These are phyloP conservation scores for Trachops cirrhosus DNA, from an alignment of 2,797 vertebrate genomes.

Conservation along the genomic window DNA sequence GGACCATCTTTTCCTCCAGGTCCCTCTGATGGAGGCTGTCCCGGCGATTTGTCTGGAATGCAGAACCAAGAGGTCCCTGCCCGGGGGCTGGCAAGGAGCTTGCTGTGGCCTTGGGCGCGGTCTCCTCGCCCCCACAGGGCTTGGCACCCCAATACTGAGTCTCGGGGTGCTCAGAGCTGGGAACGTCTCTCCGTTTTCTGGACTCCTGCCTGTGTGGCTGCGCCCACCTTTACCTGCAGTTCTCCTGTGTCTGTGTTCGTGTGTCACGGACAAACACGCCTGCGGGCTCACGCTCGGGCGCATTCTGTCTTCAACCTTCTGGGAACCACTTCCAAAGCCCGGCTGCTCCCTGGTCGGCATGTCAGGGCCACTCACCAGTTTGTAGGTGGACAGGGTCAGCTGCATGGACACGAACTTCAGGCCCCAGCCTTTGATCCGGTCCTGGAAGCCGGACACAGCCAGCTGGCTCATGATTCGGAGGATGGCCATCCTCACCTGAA, in stretches of 20 bases:
- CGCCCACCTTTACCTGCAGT: neutral
- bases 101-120: accelerated
- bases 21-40: constrained; percentile 61
- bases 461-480: constrained; percentile 69
- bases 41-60: constrained; percentile 55
- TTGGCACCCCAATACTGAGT: neutral
- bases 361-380: constrained; percentile 60
- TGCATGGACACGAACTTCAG: constrained; percentile 71
- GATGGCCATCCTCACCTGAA: constrained; percentile 68
- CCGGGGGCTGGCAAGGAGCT: neutral
- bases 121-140: neutral
- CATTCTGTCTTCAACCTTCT: neutral
- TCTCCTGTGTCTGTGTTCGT: accelerated
- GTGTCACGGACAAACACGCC: accelerated
- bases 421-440: constrained; percentile 73
- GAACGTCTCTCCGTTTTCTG: neutral
- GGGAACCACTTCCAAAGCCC: neutral
- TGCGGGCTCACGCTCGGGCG: accelerated
- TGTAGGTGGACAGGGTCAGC: constrained; percentile 73
- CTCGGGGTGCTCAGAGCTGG: neutral
- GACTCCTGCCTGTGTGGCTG: no score
- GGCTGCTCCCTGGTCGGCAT: accelerated
- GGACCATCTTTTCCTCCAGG: constrained; percentile 73
- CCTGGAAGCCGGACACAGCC: constrained; percentile 68
- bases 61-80: neutral